Percentiles rank a stretch among this genome's conserved stretches.
Conservation (phyloP, 2,113 vertebrate species). For the Coturnix japonica region DNA sequence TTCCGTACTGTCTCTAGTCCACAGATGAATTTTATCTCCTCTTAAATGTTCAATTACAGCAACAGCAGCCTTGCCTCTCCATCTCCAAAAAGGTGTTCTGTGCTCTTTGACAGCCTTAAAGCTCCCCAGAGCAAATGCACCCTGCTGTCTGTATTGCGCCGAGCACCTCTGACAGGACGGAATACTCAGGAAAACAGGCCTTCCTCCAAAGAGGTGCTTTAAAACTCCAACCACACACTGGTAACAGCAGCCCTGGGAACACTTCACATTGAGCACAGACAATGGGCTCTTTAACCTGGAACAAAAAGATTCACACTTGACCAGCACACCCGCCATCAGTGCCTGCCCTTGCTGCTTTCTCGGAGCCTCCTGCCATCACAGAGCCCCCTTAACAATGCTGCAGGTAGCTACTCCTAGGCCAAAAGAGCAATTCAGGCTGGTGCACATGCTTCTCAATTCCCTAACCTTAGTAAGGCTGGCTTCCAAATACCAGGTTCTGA, state of each 20-base stretch:
- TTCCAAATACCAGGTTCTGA: background rate
- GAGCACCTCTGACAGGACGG: background rate
- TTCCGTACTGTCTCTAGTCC: background rate
- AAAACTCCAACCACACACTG: background rate
- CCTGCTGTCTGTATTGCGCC: background rate
- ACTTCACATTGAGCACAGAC: background rate
- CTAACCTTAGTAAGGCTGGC: background rate
- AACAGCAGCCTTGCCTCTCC: background rate
- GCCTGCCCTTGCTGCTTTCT: background rate
- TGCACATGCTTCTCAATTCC: accelerated
- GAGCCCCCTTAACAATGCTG: background rate
- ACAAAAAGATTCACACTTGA: background rate
- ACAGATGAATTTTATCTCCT: background rate
- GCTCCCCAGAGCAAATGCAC: background rate
- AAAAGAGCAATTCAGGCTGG: background rate
- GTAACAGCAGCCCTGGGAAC: background rate
- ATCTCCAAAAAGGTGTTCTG: background rate
- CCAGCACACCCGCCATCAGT: background rate
- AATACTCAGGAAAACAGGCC: background rate
- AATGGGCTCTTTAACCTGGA: background rate
- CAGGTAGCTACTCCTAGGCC: background rate
- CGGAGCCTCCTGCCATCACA: background rate
- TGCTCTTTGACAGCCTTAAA: background rate
- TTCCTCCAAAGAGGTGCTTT: background rate
- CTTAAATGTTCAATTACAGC: background rate